These are phyloP conservation scores for Cynodonichthys magdalenae DNA, from an alignment of 2,797 vertebrate genomes.

Conservation along the genomic window DNA sequence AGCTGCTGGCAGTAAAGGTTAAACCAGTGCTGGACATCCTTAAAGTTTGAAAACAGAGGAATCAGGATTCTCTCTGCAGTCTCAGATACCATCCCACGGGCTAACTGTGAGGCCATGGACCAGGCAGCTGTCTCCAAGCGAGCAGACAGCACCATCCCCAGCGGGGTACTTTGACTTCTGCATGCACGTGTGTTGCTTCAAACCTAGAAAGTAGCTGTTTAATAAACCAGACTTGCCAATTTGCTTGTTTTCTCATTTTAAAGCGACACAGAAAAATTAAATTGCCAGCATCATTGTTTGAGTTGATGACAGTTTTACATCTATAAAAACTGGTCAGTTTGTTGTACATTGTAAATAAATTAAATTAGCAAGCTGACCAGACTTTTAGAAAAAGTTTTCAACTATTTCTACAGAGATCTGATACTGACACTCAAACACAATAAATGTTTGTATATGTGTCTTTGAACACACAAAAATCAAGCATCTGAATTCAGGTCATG, in stretches of 20 bases:
- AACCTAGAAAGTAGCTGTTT: constrained; percentile 4
- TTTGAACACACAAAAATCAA: constrained; percentile 27
- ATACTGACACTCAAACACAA: constrained; percentile 18
- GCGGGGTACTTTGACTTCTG: constrained; percentile 75
- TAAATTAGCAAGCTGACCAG: constrained; percentile 19
- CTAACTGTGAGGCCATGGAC: constrained; percentile 88
- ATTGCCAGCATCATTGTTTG: constrained; percentile 44
- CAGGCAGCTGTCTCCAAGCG: constrained; percentile 86
- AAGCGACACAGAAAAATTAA: neutral
- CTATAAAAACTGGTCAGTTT: constrained; percentile 33
- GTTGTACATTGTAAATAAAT: constrained; percentile 47
- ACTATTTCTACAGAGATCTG: constrained; percentile 12
- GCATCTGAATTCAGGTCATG: constrained; percentile 60
- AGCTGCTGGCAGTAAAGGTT: constrained; percentile 79
- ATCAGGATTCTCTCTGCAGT: constrained; percentile 73
- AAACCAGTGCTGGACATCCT: constrained; percentile 73
- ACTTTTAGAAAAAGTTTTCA: constrained; percentile 19
- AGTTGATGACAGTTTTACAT: constrained; percentile 52
- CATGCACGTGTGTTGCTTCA: constrained; percentile 46
- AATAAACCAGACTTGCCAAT: constrained; percentile 2
- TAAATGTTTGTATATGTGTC: constrained; percentile 3
- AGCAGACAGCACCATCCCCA: constrained; percentile 75
- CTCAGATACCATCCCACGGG: constrained; percentile 80
- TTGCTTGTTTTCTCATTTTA: constrained; percentile 5
- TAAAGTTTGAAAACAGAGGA: constrained; percentile 73